A percentile compares a stretch with the other conserved stretches of the same genome.
Conservation (phyloP, 2,797 vertebrate genomes). For the Galago senegalensis region DNA sequence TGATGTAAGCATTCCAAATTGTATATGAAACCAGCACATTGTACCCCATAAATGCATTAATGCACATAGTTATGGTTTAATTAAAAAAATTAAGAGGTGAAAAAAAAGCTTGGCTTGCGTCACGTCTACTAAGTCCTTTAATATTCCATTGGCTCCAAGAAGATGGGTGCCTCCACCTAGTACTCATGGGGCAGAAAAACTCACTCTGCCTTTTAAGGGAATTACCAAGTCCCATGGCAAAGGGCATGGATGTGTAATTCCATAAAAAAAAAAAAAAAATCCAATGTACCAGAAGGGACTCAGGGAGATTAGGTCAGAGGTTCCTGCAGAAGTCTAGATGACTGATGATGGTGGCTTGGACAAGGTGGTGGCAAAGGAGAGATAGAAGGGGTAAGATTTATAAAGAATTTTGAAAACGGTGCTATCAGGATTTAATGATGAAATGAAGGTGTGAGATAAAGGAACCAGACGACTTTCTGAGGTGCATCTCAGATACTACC, state of each 20-base stretch:
- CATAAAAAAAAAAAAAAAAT: background rate
- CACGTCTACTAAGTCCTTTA: background rate
- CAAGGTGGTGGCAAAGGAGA: background rate
- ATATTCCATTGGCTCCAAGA: background rate
- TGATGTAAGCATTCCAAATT: no score
- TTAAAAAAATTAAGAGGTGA: no score
- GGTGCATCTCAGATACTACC: background rate
- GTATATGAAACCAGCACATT: no score
- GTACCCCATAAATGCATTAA: no score
- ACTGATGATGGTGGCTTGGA: background rate
- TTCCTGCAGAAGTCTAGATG: background rate
- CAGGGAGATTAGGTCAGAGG: background rate
- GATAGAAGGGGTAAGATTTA: background rate
- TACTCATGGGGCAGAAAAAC: background rate
- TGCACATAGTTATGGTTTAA: no score
- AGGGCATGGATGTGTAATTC: background rate
- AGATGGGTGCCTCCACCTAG: background rate
- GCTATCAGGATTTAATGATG: background rate
- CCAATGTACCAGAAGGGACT: background rate
- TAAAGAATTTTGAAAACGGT: background rate
- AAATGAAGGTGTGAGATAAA: background rate
- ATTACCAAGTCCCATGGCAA: background rate
- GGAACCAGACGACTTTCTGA: slow-evolving; percentile 11
- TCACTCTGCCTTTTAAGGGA: background rate
- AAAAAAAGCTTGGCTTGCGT: background rate